Evolutionary conservation across 2,888 invertebrate genomes (phyloP), one percentile per base, ranked within the genome.

Genomic region (Leptinotarsa juncta): DNA sequence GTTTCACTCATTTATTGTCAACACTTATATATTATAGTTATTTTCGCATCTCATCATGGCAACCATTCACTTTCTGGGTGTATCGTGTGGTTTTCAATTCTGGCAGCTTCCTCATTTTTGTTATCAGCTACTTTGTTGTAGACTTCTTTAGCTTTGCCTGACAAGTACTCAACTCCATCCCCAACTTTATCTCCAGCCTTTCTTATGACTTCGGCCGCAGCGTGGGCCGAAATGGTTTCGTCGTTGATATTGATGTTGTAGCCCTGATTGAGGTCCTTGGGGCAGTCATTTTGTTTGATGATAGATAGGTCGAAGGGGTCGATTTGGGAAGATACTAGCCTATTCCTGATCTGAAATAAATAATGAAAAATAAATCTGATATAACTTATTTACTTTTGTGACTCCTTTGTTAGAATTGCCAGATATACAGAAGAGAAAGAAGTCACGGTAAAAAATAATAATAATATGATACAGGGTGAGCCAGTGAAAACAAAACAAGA

Each of bases 251-350:
- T 92, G 78, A 95, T 93, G 85, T 92, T 91, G 0, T 91, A 91
- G 0, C 91, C 90, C 18, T 89, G 88, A 7, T 90, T 90, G 77
- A 91, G 89, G 82, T 90, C 89, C 77, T 91, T 91, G 0, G 94
- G 93, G 85, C 96, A 96, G 18, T 91, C 91, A 32, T 83, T 90
- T 85, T 95, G 96, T 7, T 91, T 90, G 78, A 95, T 92, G 79
- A 94, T 92, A 77, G 94, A 94, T 78, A 96, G 87, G 82, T 94
- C 94, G 86, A 90, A 94, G 0, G 95, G 94, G 86, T 94, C 93
- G n/a, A 95, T 92, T 65, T 93, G 93, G 84, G 89, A 92, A 0
- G 89, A 88, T 0, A 91, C 87, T 75, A 95, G 85, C 81, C 91
- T 91, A 18, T 90, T 88, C 32, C 94, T 93, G 84, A 95, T 86